phyloP scores from a whole-genome alignment of 1,140 invertebrate genomes.

The Rhizoglyphus robini region DNA sequence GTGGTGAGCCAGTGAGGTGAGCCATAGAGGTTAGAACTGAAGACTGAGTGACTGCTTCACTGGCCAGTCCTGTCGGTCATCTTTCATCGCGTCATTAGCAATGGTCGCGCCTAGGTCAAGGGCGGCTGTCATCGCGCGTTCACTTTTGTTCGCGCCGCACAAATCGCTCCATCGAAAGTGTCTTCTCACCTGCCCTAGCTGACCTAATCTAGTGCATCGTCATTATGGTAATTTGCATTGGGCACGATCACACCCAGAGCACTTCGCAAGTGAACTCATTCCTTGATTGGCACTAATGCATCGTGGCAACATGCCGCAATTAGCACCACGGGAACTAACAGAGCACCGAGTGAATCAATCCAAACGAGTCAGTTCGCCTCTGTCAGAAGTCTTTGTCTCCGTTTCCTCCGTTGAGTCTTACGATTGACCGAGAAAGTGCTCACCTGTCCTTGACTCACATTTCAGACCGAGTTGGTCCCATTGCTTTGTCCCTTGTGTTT shows the following conservation, averaged over 20 bases:
- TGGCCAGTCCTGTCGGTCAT: slow-evolving; percentile 1
- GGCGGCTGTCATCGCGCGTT: slow-evolving; percentile 6
- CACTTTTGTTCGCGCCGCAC: slow-evolving; percentile 1
- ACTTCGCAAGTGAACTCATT: too few relatives aligned
- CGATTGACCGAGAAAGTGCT: too few relatives aligned
- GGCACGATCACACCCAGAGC: slow-evolving; percentile 1
- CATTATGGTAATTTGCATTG: slow-evolving; percentile 10
- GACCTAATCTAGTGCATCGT: slow-evolving; percentile 13
- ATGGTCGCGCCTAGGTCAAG: slow-evolving; percentile 9
- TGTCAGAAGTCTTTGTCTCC: too few relatives aligned
- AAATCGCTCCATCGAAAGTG: neutral
- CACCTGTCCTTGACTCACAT: neutral
- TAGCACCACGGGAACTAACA: too few relatives aligned
- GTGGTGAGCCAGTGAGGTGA: neutral
- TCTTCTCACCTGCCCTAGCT: neutral
- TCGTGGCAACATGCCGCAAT: neutral
- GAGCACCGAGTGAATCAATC: neutral
- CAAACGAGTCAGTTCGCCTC: neutral
- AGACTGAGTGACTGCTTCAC: neutral
- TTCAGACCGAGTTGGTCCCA: neutral
- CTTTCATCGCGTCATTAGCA: slow-evolving; percentile 7
- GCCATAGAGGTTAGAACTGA: neutral
- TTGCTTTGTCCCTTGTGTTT: neutral
- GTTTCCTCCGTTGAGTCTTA: neutral
- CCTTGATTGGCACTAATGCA: neutral